Percentiles rank a stretch among this genome's conserved stretches.
phyloP scores from a whole-genome alignment of 2,113 vertebrate species.

The Martes martes region DNA sequence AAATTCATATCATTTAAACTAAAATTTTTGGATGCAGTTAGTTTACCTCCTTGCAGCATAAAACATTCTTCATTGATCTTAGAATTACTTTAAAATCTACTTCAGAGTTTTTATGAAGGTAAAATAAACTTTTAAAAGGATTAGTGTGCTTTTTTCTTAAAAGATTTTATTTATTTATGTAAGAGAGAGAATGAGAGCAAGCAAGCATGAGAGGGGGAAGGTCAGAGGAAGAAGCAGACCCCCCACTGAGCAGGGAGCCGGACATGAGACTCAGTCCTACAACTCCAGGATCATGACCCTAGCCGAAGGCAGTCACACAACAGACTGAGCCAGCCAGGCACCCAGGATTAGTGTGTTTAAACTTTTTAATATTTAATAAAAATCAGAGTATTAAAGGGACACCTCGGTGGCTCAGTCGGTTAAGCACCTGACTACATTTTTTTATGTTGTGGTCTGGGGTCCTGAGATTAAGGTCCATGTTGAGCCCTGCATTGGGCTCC shows the following conservation, averaged over 20 bases:
- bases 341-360: neutral
- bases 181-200: too few relatives aligned
- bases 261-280: too few relatives aligned
- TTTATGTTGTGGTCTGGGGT: neutral
- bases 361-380: constrained; percentile 28
- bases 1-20: constrained; percentile 19
- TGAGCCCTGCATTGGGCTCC: neutral
- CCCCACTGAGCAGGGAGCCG: too few relatives aligned
- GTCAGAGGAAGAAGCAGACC: too few relatives aligned
- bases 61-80: constrained; percentile 67
- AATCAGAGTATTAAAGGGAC: neutral
- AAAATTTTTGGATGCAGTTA: neutral
- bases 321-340: too few relatives aligned
- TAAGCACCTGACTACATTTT: neutral
- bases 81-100: constrained; percentile 53
- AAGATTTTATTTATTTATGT: neutral
- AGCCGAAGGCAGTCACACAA: too few relatives aligned
- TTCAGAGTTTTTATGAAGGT: constrained; percentile 40
- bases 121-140: constrained; percentile 35
- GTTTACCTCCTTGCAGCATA: constrained; percentile 65
- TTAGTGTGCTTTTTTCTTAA: neutral
- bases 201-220: too few relatives aligned
- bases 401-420: neutral
- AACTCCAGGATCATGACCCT: too few relatives aligned
- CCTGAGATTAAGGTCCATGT: neutral